These are phyloP conservation scores for Catagonus wagneri DNA, from an alignment of 2,113 vertebrate species.

Conservation along the genomic window DNA sequence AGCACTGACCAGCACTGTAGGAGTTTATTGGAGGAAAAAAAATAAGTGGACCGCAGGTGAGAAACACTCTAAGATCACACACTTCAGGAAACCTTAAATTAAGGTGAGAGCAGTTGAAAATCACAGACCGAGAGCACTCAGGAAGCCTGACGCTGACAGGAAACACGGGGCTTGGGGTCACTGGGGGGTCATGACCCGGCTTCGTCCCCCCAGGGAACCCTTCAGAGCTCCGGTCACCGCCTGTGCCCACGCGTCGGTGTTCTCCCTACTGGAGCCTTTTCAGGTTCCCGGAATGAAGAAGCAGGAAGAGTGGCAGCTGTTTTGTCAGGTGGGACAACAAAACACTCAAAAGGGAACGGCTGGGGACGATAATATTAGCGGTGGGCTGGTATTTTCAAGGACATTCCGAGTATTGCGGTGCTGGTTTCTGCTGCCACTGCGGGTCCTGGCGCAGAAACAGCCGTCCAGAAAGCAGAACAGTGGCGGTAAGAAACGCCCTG, in stretches of 20 bases:
- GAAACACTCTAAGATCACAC: background rate
- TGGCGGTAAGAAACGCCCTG: rapidly evolving
- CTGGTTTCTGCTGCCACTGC: rapidly evolving
- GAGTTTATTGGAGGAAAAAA: rapidly evolving
- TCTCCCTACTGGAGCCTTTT: background rate
- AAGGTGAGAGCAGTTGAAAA: background rate
- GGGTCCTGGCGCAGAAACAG: rapidly evolving
- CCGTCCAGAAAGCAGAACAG: background rate
- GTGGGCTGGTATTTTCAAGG: background rate
- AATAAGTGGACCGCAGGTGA: background rate
- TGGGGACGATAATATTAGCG: rapidly evolving
- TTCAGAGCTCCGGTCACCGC: background rate
- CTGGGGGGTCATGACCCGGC: background rate
- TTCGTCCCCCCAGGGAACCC: background rate
- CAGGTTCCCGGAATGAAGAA: background rate
- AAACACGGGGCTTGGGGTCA: background rate
- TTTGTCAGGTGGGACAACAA: background rate
- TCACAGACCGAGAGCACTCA: background rate
- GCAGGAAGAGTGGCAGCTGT: background rate
- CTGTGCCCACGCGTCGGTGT: background rate
- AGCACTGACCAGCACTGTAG: background rate
- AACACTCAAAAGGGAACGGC: background rate
- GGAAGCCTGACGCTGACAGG: background rate
- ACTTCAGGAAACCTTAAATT: background rate
- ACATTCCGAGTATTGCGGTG: rapidly evolving